Base-by-base conservation (phyloP, 1,140 invertebrate species). In the Drosophila prosaltans region DNA sequence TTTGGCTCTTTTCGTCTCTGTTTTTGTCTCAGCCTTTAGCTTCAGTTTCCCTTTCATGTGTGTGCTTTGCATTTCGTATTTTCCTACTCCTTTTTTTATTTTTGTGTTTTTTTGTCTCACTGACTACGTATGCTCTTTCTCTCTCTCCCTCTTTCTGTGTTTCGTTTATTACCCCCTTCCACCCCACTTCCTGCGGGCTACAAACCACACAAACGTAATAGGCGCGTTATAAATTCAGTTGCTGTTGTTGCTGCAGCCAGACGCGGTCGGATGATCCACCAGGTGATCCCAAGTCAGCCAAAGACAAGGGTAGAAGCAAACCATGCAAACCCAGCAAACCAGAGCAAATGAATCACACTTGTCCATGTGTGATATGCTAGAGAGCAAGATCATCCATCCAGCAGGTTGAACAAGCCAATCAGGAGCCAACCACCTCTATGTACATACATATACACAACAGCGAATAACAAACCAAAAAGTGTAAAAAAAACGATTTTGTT, bases 161-260 rank as follows among this genome's bases (percentile, higher is more conserved):
- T 39, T 83, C 55, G 71, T 85, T 85, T 85, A 81, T 85, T 85
- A 74, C 81, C 81, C 59, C 73, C 64, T 66, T 63, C 66, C 70
- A 16, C 16, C 69, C 65, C 74, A 70, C 66, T 78, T 63, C 69
- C 73, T 76, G 61, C 82, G 69, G 75, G 45, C 24, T 24, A 26
- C 10, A 75, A 86, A 79, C 82, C 72, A 73, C 72, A 73, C 78
- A 72, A 78, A 86, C 74, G 61, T 45, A 66, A 73, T 77, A 86
- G 83, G 83, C 84, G 68, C 84, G 77, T 78, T 88, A 78, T 88
- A 88, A 85, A 61, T 70, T 81, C 57, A 71, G 78, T 62, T 63
- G 79, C 54, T 54, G 78, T 58, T 69, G 70, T 48, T 59, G 69
- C 64, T 63, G 51, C 58, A 69, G 39, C 36, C 48, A 45, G 64